Conservation (phyloP, 2,888 invertebrate species). For the Antheraea assamensis region DNA sequence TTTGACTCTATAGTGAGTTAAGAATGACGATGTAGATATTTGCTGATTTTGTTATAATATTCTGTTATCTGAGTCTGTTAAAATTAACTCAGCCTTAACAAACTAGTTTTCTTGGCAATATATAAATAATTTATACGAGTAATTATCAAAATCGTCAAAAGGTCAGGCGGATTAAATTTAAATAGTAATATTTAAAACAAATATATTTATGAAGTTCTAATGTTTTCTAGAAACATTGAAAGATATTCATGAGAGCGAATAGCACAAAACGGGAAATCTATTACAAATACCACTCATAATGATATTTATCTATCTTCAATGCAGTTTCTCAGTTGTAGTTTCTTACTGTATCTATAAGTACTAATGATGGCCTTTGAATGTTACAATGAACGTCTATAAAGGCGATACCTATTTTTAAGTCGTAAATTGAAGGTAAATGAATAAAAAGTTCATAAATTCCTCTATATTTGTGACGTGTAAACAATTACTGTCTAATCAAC, state of each 20-base stretch:
- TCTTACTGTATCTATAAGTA: not conserved
- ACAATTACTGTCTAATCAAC: constrained; percentile 44
- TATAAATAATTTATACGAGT: not conserved
- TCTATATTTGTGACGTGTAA: constrained; percentile 24
- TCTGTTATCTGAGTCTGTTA: not conserved
- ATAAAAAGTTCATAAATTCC: constrained; percentile 26
- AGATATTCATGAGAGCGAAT: not conserved
- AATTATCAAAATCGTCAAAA: not conserved
- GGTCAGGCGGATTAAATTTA: not conserved
- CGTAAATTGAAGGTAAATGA: constrained; percentile 9
- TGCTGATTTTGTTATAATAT: not conserved
- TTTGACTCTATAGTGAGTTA: not conserved
- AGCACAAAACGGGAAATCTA: not conserved
- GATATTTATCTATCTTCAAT: not conserved
- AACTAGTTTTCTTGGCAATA: not conserved
- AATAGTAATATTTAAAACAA: not conserved
- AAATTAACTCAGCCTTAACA: not conserved
- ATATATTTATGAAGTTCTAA: not conserved
- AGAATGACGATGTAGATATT: not conserved
- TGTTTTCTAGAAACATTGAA: not conserved
- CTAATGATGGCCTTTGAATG: not conserved
- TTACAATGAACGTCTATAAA: not conserved
- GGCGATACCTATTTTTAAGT: not conserved
- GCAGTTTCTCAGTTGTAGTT: not conserved
- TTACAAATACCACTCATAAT: not conserved